These are phyloP conservation scores for Sebastes ruberrimus DNA, from an alignment of 2,797 vertebrate genomes.

Conservation along the genomic window DNA sequence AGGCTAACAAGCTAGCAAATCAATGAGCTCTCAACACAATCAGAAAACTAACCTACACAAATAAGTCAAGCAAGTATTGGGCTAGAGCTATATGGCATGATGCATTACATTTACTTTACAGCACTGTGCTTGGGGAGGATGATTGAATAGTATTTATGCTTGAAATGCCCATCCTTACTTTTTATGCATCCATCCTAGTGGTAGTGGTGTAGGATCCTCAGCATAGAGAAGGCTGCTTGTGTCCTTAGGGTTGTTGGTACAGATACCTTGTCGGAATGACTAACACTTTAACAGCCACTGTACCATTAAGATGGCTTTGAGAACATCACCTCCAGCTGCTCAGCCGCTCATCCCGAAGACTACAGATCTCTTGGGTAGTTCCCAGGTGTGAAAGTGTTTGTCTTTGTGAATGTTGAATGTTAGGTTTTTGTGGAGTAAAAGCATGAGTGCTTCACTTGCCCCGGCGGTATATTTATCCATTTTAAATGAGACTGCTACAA, in stretches of 20 bases:
- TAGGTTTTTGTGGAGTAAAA: background rate
- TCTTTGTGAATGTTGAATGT: constrained; percentile 1
- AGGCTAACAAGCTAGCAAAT: background rate
- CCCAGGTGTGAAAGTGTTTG: background rate
- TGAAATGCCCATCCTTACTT: background rate
- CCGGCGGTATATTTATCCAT: background rate
- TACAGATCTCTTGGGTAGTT: background rate
- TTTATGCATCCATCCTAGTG: background rate
- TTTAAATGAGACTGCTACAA: background rate
- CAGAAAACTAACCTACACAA: background rate
- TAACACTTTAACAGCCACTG: background rate
- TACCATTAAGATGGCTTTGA: background rate
- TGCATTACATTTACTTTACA: background rate
- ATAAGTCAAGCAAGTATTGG: background rate
- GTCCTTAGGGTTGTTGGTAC: background rate
- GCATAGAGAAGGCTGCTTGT: background rate
- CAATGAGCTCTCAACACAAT: too few species aligned
- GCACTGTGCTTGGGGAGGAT: background rate
- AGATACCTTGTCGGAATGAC: background rate
- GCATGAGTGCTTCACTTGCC: background rate
- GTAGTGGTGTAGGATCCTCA: background rate
- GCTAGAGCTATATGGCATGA: background rate
- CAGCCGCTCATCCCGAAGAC: background rate
- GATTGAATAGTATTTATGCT: background rate
- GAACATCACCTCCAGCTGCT: constrained; percentile 8